Conservation (phyloP, 1,140 invertebrate species). For the Thaumatotibia leucotreta region DNA sequence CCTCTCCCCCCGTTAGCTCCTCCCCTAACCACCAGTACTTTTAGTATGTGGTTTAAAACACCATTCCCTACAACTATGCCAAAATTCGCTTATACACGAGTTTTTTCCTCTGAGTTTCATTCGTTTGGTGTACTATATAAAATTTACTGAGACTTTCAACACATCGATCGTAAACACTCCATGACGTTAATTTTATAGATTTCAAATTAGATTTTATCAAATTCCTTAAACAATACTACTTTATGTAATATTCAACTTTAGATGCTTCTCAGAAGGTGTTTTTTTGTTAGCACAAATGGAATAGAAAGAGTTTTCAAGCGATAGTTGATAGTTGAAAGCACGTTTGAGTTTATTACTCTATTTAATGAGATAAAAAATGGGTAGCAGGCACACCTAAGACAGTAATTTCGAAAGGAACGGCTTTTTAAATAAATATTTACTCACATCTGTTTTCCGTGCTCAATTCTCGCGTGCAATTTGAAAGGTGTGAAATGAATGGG, state of each 20-base stretch:
- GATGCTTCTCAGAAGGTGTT: not conserved
- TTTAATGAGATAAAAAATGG: constrained; percentile 5
- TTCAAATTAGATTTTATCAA: not conserved
- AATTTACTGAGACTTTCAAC: not conserved
- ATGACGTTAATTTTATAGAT: not conserved
- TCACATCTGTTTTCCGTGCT: not conserved
- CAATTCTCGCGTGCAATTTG: not conserved
- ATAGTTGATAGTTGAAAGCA: not conserved
- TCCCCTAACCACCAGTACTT: too few species aligned
- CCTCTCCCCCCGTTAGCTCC: too few species aligned
- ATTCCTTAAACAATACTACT: not conserved
- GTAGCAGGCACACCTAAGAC: constrained; percentile 7
- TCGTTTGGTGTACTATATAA: too few species aligned
- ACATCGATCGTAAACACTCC: not conserved
- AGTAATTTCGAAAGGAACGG: not conserved
- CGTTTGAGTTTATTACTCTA: constrained; percentile 2
- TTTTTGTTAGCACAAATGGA: not conserved
- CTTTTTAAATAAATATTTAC: constrained; percentile 6
- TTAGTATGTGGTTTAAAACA: too few species aligned
- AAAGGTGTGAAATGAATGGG: not conserved
- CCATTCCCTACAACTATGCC: too few species aligned
- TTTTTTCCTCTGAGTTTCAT: too few species aligned
- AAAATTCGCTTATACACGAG: too few species aligned
- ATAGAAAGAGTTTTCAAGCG: not conserved
- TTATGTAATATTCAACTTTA: not conserved